These are phyloP conservation scores for Sparus aurata DNA, from an alignment of 2,797 vertebrate genomes.

Conservation along the genomic window DNA sequence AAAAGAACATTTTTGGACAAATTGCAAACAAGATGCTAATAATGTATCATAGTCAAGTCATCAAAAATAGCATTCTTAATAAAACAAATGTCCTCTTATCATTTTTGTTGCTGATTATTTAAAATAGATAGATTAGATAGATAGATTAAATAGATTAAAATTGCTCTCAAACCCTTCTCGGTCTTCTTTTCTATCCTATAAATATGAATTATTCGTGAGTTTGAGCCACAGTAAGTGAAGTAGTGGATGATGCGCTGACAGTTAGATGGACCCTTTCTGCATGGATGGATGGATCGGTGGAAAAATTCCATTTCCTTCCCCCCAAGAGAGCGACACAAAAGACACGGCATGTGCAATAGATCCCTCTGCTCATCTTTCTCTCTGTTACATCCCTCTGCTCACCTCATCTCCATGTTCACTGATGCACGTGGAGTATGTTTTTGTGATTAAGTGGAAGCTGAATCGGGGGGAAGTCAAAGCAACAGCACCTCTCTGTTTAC, in stretches of 20 bases:
- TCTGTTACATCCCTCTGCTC: not conserved
- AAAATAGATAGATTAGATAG: too few relatives aligned
- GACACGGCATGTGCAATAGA: not conserved
- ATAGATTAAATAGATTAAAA: too few relatives aligned
- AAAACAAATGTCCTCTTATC: too few relatives aligned
- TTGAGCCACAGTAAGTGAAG: not conserved
- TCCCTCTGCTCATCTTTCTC: slow-evolving; percentile 3
- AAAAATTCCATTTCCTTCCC: slow-evolving; percentile 9
- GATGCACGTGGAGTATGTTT: not conserved
- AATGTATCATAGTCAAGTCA: not conserved
- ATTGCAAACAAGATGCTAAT: not conserved
- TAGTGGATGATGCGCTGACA: slow-evolving; percentile 17
- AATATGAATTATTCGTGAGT: slow-evolving; percentile 10
- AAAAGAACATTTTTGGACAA: not conserved
- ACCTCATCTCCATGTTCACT: not conserved
- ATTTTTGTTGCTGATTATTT: too few relatives aligned
- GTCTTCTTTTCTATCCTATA: not conserved
- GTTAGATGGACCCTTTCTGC: slow-evolving; percentile 24
- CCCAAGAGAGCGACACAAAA: slow-evolving; percentile 6
- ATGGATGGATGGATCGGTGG: slow-evolving; percentile 13
- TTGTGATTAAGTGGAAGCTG: not conserved
- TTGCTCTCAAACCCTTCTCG: not conserved
- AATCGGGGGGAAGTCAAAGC: not conserved
- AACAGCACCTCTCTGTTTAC: not conserved
- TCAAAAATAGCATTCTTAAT: too few relatives aligned